Evolutionary conservation across 2,113 vertebrate genomes (phyloP).

Genomic region (Sinocyclocheilus rhinocerous): DNA sequence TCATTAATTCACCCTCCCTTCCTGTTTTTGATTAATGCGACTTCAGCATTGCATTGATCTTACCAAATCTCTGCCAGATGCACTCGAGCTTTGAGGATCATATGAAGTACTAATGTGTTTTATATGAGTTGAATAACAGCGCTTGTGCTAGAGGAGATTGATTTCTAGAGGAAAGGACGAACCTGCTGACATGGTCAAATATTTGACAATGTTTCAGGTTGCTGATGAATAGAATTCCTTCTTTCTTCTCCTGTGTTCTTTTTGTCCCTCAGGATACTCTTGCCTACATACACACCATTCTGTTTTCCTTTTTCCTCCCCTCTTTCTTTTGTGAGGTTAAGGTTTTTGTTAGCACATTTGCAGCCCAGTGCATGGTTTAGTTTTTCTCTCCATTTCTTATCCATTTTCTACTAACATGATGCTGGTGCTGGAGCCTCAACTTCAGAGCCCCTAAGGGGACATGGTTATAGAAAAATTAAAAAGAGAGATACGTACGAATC

Average conservation of each 20-base stretch:
- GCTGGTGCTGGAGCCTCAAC: neutral
- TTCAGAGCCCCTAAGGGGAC: no score
- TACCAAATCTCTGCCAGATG: conserved; percentile 33
- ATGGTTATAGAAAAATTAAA: no score
- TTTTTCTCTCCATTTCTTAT: neutral
- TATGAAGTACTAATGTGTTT: conserved; percentile 56
- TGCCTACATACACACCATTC: neutral
- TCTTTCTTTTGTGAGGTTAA: neutral
- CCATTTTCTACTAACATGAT: neutral
- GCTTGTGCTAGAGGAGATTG: conserved; percentile 57
- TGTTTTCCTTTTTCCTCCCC: conserved; percentile 15
- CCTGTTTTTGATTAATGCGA: conserved; percentile 37
- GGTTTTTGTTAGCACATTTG: neutral
- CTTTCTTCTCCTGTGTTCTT: conserved; percentile 40
- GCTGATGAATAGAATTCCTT: conserved; percentile 60
- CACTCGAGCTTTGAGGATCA: neutral
- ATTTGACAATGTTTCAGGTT: conserved; percentile 68
- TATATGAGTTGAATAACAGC: conserved; percentile 58
- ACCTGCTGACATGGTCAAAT: conserved; percentile 65
- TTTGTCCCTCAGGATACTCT: neutral
- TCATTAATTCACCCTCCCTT: conserved; percentile 14
- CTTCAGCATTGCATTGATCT: conserved; percentile 58
- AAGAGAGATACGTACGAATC: no score
- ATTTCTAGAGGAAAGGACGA: conserved; percentile 61
- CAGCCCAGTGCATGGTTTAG: neutral